phyloP scores from a whole-genome alignment of 2,888 invertebrate genomes.

The Sinotaia quadrata region DNA sequence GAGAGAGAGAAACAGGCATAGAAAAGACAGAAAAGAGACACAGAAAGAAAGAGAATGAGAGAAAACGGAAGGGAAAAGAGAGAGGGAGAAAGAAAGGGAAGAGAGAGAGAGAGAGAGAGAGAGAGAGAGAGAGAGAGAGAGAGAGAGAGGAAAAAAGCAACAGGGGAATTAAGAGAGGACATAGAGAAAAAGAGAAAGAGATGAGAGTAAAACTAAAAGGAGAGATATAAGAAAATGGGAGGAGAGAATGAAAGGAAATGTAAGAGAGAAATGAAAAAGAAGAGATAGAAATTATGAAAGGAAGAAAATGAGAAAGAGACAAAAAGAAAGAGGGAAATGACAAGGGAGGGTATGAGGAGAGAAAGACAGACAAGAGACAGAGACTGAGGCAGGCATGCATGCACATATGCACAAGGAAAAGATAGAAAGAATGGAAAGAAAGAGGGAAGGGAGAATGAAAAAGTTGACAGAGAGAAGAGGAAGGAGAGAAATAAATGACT shows the following conservation, averaged over 20 bases:
- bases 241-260: neutral
- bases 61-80: neutral
- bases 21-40: neutral
- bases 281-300: neutral
- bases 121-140: slow-evolving; percentile 2
- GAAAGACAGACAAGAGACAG: neutral
- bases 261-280: neutral
- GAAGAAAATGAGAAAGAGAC: neutral
- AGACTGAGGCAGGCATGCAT: neutral
- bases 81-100: neutral
- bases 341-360: slow-evolving; percentile 5
- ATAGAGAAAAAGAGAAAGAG: neutral
- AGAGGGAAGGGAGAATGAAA: slow-evolving; percentile 14
- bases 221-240: neutral
- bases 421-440: slow-evolving; percentile 8
- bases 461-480: too few relatives aligned
- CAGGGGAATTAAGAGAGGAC: neutral
- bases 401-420: slow-evolving; percentile 3
- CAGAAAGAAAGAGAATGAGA: too few relatives aligned
- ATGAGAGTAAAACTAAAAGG: neutral
- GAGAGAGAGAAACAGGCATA: slow-evolving; percentile 2
- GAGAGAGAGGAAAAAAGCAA: neutral
- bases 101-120: too few relatives aligned
- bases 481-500: too few relatives aligned
- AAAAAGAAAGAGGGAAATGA: neutral